phyloP scores from a whole-genome alignment of 1,140 invertebrate species.

The Phymorhynchus buccinoides region DNA sequence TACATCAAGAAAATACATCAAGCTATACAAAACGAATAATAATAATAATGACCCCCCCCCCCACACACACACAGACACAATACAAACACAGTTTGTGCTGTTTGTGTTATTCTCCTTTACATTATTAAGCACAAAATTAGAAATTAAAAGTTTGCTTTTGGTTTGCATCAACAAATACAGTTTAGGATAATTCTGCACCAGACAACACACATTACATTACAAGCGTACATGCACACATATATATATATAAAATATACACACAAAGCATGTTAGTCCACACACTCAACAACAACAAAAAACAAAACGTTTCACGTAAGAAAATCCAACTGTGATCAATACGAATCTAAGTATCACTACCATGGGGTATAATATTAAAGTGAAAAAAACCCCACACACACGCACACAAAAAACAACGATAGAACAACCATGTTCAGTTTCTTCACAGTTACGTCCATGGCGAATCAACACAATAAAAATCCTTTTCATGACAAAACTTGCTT shows the following conservation, averaged over 20 bases:
- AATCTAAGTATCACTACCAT: conserved; percentile 15
- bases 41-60: background rate
- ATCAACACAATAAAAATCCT: too few relatives aligned
- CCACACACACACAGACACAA: background rate
- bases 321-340: background rate
- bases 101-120: background rate
- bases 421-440: too few relatives aligned
- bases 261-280: background rate
- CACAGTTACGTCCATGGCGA: too few relatives aligned
- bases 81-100: background rate
- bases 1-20: too few relatives aligned
- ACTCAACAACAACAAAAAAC: background rate
- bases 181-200: background rate
- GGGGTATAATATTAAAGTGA: background rate
- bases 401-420: too few relatives aligned
- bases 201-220: background rate
- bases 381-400: background rate
- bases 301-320: background rate
- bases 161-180: too few relatives aligned
- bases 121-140: background rate
- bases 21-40: background rate
- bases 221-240: background rate
- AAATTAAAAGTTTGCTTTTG: background rate
- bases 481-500: too few relatives aligned
- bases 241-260: background rate